phyloP scores from a whole-genome alignment of 2,113 vertebrate species.

The Colius striatus region DNA sequence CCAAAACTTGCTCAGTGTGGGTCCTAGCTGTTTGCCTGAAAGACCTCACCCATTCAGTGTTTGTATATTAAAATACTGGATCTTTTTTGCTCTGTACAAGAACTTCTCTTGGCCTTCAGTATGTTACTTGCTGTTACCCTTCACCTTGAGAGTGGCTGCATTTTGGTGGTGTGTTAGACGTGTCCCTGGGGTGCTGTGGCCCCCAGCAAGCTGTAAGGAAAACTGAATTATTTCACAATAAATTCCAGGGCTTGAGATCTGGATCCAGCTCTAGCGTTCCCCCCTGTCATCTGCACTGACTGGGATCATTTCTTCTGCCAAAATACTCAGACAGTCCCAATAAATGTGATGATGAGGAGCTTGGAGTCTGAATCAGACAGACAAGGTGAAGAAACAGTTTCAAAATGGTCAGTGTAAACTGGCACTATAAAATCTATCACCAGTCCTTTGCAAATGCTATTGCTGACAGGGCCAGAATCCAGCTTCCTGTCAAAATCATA shows the following conservation, averaged over 20 bases:
- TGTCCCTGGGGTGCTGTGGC: background rate
- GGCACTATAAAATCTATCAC: background rate
- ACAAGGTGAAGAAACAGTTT: conserved; percentile 29
- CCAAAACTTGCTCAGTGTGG: background rate
- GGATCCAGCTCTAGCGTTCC: background rate
- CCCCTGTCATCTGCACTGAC: background rate
- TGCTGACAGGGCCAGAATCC: background rate
- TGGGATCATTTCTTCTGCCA: background rate
- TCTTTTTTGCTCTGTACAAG: background rate
- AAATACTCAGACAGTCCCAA: background rate
- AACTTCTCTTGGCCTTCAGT: background rate
- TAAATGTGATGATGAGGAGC: conserved; percentile 5
- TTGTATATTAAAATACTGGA: background rate
- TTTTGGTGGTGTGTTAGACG: background rate
- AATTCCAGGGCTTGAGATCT: background rate
- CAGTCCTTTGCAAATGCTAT: background rate
- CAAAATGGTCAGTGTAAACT: background rate
- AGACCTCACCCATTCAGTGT: background rate
- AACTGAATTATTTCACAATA: background rate
- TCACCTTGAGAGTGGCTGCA: background rate
- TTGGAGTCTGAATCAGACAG: background rate
- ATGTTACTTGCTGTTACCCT: background rate
- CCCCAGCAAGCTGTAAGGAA: background rate
- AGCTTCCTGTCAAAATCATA: background rate
- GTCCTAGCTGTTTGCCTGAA: background rate